These are phyloP conservation scores for Notoglanidium macrostoma DNA, from an alignment of 2,797 vertebrate species.

Conservation along the genomic window DNA sequence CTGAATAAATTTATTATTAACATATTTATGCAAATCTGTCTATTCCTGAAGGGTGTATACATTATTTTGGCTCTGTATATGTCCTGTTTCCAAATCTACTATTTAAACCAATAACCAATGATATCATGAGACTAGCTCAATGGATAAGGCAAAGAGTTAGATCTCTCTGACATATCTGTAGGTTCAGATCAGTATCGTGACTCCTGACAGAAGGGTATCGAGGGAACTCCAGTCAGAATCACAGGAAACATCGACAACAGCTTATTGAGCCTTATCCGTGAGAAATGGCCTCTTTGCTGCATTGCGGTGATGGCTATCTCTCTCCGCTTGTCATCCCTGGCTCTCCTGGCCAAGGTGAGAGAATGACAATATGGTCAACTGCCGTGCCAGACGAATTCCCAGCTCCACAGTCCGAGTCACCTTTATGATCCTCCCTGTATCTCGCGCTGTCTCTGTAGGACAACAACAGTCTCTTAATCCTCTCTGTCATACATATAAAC, in stretches of 20 bases:
- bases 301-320: slow-evolving; percentile 63
- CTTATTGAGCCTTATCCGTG: slow-evolving; percentile 13
- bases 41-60: too few species aligned
- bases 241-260: slow-evolving; percentile 30
- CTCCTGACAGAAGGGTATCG: slow-evolving; percentile 14
- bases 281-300: slow-evolving; percentile 59
- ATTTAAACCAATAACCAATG: neutral
- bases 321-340: slow-evolving; percentile 52
- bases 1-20: too few species aligned
- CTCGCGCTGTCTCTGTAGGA: neutral
- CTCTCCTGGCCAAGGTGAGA: slow-evolving; percentile 41
- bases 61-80: too few species aligned
- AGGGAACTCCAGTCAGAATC: slow-evolving; percentile 36
- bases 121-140: neutral
- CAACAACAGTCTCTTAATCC: neutral
- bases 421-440: slow-evolving; percentile 37
- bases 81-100: neutral
- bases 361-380: slow-evolving; percentile 33
- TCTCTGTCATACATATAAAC: neutral
- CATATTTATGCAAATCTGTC: too few species aligned
- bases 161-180: neutral
- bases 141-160: neutral
- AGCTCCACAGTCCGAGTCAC: slow-evolving; percentile 11
- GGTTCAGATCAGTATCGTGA: neutral
- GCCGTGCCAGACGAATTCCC: slow-evolving; percentile 16